phyloP scores from a whole-genome alignment of 2,797 vertebrate genomes.

The Alca torda region DNA sequence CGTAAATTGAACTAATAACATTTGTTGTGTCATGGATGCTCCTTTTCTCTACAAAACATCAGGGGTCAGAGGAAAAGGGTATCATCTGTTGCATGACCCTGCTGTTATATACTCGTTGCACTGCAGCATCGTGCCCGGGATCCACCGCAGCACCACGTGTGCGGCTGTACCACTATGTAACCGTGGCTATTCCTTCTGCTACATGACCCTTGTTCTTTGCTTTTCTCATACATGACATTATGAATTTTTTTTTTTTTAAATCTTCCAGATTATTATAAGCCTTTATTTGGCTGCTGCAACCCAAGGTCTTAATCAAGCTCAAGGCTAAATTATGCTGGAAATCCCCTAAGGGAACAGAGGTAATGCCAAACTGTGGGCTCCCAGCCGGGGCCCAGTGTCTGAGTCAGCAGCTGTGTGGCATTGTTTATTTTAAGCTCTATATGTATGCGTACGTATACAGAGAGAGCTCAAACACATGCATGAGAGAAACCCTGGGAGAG shows the following conservation, averaged over 20 bases:
- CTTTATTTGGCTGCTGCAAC: not conserved
- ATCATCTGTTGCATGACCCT: not conserved
- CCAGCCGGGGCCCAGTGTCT: not conserved
- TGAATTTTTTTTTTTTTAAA: not conserved
- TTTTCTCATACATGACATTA: not conserved
- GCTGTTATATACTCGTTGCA: not conserved
- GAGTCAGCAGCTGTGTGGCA: conserved; percentile 13
- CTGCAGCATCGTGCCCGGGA: not conserved
- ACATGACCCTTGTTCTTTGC: not conserved
- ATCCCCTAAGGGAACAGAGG: not conserved
- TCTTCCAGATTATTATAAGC: not conserved
- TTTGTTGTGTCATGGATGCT: conserved; percentile 4
- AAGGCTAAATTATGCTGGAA: conserved; percentile 15
- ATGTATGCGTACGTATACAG: not conserved
- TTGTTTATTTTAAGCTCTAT: not conserved
- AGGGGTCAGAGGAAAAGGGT: not conserved
- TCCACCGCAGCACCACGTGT: accelerated
- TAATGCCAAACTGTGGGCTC: not conserved
- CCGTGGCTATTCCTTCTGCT: not conserved
- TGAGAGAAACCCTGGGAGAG: not conserved
- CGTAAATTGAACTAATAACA: not conserved
- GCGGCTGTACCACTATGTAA: accelerated
- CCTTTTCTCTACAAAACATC: not conserved
- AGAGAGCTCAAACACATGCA: accelerated
- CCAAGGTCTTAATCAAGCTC: conserved; percentile 16